These are phyloP conservation scores for Xestoiulus laeticollis DNA, from an alignment of 2,888 invertebrate species.

Conservation along the genomic window DNA sequence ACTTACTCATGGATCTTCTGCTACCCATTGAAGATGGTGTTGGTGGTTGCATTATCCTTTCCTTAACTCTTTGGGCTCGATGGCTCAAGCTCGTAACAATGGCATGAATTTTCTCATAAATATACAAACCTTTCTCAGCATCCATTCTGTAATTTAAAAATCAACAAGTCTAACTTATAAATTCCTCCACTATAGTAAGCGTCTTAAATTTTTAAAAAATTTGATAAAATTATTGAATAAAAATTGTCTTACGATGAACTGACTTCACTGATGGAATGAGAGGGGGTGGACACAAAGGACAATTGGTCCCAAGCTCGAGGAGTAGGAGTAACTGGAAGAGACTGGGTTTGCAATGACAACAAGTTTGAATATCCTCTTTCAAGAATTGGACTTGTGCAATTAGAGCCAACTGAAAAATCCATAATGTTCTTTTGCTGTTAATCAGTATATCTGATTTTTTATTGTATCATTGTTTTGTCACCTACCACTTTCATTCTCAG, in stretches of 20 bases:
- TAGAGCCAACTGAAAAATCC: neutral
- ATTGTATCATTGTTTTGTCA: too few species aligned
- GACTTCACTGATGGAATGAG: slow-evolving; percentile 7
- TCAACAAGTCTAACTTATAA: too few species aligned
- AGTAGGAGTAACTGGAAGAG: slow-evolving; percentile 13
- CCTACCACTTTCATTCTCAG: neutral
- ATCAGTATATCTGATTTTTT: too few species aligned
- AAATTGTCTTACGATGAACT: neutral
- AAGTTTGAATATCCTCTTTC: neutral
- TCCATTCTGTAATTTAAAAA: slow-evolving; percentile 1
- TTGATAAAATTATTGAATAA: too few species aligned
- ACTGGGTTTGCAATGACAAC: neutral
- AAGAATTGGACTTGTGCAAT: neutral
- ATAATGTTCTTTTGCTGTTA: neutral
- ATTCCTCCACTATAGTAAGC: too few species aligned
- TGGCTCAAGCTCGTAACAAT: slow-evolving; percentile 72
- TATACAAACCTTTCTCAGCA: slow-evolving; percentile 49
- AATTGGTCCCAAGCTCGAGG: neutral
- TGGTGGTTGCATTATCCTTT: slow-evolving; percentile 71
- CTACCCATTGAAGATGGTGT: slow-evolving; percentile 70
- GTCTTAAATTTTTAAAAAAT: too few species aligned
- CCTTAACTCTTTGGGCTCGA: slow-evolving; percentile 70
- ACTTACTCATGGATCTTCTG: slow-evolving; percentile 38
- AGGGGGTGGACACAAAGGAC: slow-evolving; percentile 30
- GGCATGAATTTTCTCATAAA: slow-evolving; percentile 57